Evolutionary conservation across 30 jellyfish, hydroid and myxozoan species (phyloP), one percentile per base, ranked within the genome.

Genomic region (Cassiopea xamachana): DNA sequence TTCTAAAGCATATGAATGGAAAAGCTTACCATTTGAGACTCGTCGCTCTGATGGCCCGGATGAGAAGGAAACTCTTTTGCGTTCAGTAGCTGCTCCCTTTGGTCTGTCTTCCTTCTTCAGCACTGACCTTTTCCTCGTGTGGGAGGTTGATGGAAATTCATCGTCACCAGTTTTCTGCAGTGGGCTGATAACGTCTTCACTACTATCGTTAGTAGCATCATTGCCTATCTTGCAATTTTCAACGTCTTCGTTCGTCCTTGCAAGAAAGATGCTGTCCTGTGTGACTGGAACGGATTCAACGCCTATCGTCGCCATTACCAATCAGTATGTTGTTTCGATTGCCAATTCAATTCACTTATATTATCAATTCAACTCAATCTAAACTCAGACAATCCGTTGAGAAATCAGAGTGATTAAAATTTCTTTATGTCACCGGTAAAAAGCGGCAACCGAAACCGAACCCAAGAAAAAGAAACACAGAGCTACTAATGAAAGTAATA

Each of bases 51-150:
- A 88, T 19, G 96, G 92, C 8, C 73, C 82, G n/a, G 99, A 87
- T 59, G 97, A 96, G 89, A 96, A 96, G 44, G 99, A 96, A 60
- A 96, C 99, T 51, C 99, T 69, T 70, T 96, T 96, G 47, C 89
- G 97, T 55, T 27, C 50, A n/a, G 90, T 88, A 13, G 84, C 80
- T 19, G 95, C 82, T 18, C 84, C 46, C 39, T 89, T 89, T 12
- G 94, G 93, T 69, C 92, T 60, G 70, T 88, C 92, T 1, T 77
- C 92, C 62, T 91, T 67, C 77, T 96, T 96, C 69, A 96, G 84
- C 48, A 96, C 99, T 73, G 98, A 91, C 7, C 91, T 86, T 79
- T 96, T 91, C 70, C 99, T 92, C n/a, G 93, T 59, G 50, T 75
- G 90, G 7, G 82, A 18, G 73, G 86, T 14, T 15, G 86, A 46